phyloP scores from a whole-genome alignment of 1,140 invertebrate species.

The Ooceraea biroi region DNA sequence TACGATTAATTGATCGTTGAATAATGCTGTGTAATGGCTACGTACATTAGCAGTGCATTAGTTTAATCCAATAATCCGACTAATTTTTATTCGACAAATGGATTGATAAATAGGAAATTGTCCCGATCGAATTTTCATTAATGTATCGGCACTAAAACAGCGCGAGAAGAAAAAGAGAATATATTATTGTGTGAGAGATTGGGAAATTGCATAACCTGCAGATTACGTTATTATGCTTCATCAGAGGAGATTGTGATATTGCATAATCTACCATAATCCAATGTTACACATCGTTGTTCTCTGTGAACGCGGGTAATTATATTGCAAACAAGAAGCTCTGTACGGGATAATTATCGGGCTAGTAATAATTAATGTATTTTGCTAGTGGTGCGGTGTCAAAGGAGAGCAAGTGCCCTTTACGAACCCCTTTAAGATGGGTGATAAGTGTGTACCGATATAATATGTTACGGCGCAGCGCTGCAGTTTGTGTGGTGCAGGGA shows the following conservation, averaged over 20 bases:
- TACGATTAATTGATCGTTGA: neutral
- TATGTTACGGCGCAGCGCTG: slow-evolving; percentile 14
- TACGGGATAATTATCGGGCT: slow-evolving; percentile 36
- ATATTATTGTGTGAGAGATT: neutral
- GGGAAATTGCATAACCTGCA: neutral
- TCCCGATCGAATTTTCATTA: neutral
- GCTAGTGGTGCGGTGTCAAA: neutral
- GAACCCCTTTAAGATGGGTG: slow-evolving; percentile 27
- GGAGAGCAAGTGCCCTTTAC: slow-evolving; percentile 42
- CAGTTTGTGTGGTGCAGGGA: neutral
- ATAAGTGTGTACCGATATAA: slow-evolving; percentile 44
- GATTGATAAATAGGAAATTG: neutral
- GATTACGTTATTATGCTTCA: slow-evolving; percentile 20
- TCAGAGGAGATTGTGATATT: slow-evolving; percentile 7
- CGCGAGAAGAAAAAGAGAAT: neutral
- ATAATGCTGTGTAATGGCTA: neutral
- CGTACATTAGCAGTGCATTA: neutral
- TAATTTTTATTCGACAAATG: neutral
- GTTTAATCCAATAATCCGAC: neutral
- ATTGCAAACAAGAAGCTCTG: slow-evolving; percentile 23
- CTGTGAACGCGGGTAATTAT: slow-evolving; percentile 34
- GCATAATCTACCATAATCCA: neutral
- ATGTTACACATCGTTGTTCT: neutral
- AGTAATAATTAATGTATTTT: slow-evolving; percentile 51
- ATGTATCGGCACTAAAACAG: neutral